Evolutionary conservation across 2,797 vertebrate species (phyloP).

Genomic region (Gymnodraco acuticeps): DNA sequence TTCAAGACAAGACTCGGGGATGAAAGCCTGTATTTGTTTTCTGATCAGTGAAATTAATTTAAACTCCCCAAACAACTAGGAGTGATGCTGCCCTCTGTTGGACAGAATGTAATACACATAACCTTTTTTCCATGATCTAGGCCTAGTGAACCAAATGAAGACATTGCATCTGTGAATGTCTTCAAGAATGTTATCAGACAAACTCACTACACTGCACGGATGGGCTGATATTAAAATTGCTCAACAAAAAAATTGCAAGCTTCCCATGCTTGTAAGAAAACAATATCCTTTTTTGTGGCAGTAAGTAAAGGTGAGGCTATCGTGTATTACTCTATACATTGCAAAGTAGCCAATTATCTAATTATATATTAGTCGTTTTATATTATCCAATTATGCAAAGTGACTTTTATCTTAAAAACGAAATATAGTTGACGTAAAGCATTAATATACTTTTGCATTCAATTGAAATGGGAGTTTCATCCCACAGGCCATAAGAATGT

Average conservation of each 20-base stretch:
- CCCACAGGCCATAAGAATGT: too few relatives aligned
- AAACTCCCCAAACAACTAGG: neutral
- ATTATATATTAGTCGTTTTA: neutral
- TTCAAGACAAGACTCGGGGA: neutral
- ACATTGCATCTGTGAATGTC: neutral
- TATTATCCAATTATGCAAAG: neutral
- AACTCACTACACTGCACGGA: neutral
- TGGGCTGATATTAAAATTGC: too few relatives aligned
- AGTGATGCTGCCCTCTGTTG: constrained; percentile 58
- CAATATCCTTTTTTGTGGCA: too few relatives aligned
- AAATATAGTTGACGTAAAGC: too few relatives aligned
- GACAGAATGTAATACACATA: constrained; percentile 22
- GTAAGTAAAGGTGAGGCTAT: neutral
- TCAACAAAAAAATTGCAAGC: too few relatives aligned
- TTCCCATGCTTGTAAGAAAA: too few relatives aligned
- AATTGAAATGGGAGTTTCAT: too few relatives aligned
- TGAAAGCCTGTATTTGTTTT: neutral
- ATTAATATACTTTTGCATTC: too few relatives aligned
- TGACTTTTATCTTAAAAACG: neutral
- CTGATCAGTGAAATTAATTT: neutral
- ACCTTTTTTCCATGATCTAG: neutral
- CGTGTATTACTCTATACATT: neutral
- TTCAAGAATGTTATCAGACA: neutral
- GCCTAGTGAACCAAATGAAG: neutral
- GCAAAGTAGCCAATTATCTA: neutral